phyloP scores from a whole-genome alignment of 2,888 invertebrate species.

The Bugula neritina region DNA sequence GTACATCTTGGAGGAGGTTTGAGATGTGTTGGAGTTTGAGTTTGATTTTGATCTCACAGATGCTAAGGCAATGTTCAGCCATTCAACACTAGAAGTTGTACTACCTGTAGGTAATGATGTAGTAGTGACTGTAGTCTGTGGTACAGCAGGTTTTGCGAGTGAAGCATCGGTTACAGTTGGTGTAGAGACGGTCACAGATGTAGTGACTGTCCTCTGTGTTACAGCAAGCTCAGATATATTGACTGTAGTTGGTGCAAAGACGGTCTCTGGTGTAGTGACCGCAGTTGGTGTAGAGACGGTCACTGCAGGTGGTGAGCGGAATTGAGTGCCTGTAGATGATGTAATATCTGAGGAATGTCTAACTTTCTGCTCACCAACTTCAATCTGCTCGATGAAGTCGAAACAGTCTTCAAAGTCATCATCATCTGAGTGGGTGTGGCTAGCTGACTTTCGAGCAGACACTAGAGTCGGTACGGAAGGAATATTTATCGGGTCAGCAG shows the following conservation, averaged over 20 bases:
- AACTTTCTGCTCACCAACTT: too few relatives aligned
- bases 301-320: too few relatives aligned
- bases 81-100: neutral
- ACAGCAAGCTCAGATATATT: too few relatives aligned
- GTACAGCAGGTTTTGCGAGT: too few relatives aligned
- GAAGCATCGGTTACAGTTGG: too few relatives aligned
- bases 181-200: too few relatives aligned
- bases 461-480: neutral
- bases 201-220: too few relatives aligned
- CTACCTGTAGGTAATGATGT: too few relatives aligned
- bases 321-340: too few relatives aligned
- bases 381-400: neutral
- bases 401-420: constrained; percentile 18
- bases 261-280: neutral
- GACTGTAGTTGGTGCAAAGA: neutral
- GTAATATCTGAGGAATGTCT: too few relatives aligned
- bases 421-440: neutral
- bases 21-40: neutral
- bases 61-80: neutral
- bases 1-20: neutral
- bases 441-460: neutral
- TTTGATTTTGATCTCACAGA: constrained; percentile 4
- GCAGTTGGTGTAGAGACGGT: too few relatives aligned
- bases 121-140: too few relatives aligned
- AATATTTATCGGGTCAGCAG: neutral